Evolutionary conservation across 2,888 invertebrate species (phyloP), one percentile per base, ranked within the genome.

Genomic region (Stomorhina lunata): DNA sequence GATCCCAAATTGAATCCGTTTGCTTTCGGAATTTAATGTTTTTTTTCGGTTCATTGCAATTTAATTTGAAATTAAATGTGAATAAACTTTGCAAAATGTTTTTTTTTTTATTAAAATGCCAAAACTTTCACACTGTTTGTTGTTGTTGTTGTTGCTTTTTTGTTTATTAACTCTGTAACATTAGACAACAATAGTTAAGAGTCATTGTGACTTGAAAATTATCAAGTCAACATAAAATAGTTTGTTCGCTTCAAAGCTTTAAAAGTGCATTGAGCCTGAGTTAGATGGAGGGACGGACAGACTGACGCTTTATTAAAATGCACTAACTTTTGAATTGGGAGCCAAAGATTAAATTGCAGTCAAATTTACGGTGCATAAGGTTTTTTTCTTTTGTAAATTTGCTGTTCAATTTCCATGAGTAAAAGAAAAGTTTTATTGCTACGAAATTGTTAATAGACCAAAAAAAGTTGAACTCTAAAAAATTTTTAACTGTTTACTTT

Each of bases 171-270:
- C 71, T 50, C 17, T 65, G 69, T 61, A 71, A 78, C 65, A 57
- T 76, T 79, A 79, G 75, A 79, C 82, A 77, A 45, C 72, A 50
- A 73, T 65, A 81, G 63, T 55, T 55, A 68, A 73, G 12, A 75
- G 59, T 65, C 69, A 79, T 79, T 82, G 82, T 82, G 78, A 75
- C 79, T 82, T 71, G 75, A 71, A 82, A 82, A 79, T 82, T 82
- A 82, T 71, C 82, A 82, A 79, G 37, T 77, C 68, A 75, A 69
- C 34, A 53, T 65, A 40, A 66, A 65, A 75, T 73, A 15, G 32
- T 63, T 40, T 37, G 25, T 53, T 63, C 12, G 15, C 43, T 53
- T 15, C 61, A 29, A n/a, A n/a, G n/a, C n/a, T 15, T 17, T 61
- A 34, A 34, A 53, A 68, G 15, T 63, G 63, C 45, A 57, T 65